Evolutionary conservation across 1,140 invertebrate genomes (phyloP), one percentile per base, ranked within the genome.

Genomic region (Fragariocoptes setiger): DNA sequence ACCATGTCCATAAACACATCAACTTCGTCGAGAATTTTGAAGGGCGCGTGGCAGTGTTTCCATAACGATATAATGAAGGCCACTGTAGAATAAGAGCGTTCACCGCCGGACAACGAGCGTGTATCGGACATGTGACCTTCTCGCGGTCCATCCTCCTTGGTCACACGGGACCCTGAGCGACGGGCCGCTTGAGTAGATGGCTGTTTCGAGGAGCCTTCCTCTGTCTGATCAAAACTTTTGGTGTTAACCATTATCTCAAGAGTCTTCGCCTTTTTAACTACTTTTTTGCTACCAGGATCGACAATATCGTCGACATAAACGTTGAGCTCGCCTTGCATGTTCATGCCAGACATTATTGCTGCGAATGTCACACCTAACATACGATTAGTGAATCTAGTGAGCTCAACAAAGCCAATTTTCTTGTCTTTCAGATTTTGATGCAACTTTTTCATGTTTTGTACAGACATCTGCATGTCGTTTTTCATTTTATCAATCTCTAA

Each of bases 21-120:
- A 57, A 94, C 94, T 63, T 97, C 88, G 56, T 95, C 88, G 36
- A 95, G 62, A 53, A 90, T 83, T 54, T 80, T 75, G 56, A 95
- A 92, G 0, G 88, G 88, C 43, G 78, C 67, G 45, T 75, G 69
- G 50, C 79, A 74, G 40, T 71, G 72, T 35, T 79, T 72, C 88
- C 88, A 95, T 13, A 97, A 61, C 2, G 86, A 68, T 50, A 94
- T 67, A 43, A 97, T 70, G 52, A 95, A 83, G 15, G 79, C 76
- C 5, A 94, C 74, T 0, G 83, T 94, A 1, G 80, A 72, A 59
- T 76, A 95, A 3, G 85, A 90, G 35, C 80, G 65, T 62, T 97
- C 88, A 8, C 88, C 88, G 36, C 88, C 88, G 3, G 82, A 90
- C 31, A 95, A 60, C 45, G 74, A 68, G 40, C 39, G 37, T 3